Evolutionary conservation across 1,140 invertebrate species (phyloP).

Genomic region (Ceratosolen fusciceps): DNA sequence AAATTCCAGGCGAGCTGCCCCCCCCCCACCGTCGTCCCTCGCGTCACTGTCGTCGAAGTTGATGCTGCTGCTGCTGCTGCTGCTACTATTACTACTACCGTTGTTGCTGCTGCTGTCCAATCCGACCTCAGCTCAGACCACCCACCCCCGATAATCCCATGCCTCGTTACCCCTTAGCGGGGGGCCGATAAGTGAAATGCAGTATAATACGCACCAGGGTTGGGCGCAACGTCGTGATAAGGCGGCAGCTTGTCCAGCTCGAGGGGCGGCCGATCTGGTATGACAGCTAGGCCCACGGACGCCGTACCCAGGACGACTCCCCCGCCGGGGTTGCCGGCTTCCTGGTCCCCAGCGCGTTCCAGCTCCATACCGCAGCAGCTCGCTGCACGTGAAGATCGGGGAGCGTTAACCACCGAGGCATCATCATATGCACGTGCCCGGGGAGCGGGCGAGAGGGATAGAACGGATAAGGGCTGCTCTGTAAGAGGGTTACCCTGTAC

Average conservation of each 20-base stretch:
- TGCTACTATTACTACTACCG: too few species aligned
- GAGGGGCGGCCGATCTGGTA: constrained; percentile 69
- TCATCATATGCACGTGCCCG: constrained; percentile 1
- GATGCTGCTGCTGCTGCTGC: too few species aligned
- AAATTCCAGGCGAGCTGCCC: not conserved
- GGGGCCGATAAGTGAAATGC: not conserved
- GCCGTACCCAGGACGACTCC: constrained; percentile 52
- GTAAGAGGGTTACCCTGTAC: too few species aligned
- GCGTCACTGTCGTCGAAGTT: too few species aligned
- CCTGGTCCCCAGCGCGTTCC: constrained; percentile 51
- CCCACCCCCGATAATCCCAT: not conserved
- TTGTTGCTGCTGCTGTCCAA: too few species aligned
- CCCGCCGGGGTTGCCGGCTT: constrained; percentile 55
- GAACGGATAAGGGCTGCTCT: not conserved
- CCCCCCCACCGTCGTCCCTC: too few species aligned
- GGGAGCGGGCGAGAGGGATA: not conserved
- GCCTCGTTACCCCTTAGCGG: not conserved
- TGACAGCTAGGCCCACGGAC: constrained; percentile 64
- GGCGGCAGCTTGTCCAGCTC: constrained; percentile 71
- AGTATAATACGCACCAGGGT: constrained; percentile 63
- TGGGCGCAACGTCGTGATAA: constrained; percentile 70
- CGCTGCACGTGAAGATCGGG: constrained; percentile 52
- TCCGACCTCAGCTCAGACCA: not conserved
- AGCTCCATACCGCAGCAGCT: constrained; percentile 66
- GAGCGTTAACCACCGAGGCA: constrained; percentile 2